Percentiles rank a stretch among this genome's conserved stretches.
phyloP scores from a whole-genome alignment of 2,113 vertebrate genomes.

The Porphyrio hochstetteri region DNA sequence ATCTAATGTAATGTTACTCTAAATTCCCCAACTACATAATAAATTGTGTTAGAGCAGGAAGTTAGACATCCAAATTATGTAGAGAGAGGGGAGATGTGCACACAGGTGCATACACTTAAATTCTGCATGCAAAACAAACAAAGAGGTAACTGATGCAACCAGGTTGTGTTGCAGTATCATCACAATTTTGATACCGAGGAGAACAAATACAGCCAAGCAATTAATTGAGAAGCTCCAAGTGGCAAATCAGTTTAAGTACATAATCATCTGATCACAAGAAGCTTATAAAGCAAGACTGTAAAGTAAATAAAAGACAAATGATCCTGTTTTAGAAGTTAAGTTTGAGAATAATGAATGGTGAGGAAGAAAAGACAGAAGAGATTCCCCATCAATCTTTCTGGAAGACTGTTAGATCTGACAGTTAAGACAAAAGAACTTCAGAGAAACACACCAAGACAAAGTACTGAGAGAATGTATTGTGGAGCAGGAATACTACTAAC shows the following conservation, averaged over 20 bases:
- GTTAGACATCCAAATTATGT: not conserved
- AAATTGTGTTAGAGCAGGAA: not conserved
- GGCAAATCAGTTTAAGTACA: not conserved
- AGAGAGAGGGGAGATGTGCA: not conserved
- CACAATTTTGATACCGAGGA: not conserved
- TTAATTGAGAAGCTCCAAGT: not conserved
- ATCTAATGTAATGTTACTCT: not conserved
- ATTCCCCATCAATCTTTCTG: not conserved
- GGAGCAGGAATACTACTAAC: not conserved
- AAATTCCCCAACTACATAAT: not conserved
- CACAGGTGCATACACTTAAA: not conserved
- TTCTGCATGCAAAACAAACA: not conserved
- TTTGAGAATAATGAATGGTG: not conserved
- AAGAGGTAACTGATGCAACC: not conserved
- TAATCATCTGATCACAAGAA: not conserved
- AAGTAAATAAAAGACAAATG: not conserved
- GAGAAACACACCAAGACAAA: not conserved
- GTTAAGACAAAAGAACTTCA: not conserved
- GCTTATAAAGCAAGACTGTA: not conserved
- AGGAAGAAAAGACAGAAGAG: no score
- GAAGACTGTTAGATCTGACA: not conserved
- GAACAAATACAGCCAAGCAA: not conserved
- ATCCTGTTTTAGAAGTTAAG: not conserved
- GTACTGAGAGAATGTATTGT: not conserved
- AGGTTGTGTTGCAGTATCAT: not conserved